Conservation (phyloP, 1,140 invertebrate genomes). For the Danaus melanippus region DNA sequence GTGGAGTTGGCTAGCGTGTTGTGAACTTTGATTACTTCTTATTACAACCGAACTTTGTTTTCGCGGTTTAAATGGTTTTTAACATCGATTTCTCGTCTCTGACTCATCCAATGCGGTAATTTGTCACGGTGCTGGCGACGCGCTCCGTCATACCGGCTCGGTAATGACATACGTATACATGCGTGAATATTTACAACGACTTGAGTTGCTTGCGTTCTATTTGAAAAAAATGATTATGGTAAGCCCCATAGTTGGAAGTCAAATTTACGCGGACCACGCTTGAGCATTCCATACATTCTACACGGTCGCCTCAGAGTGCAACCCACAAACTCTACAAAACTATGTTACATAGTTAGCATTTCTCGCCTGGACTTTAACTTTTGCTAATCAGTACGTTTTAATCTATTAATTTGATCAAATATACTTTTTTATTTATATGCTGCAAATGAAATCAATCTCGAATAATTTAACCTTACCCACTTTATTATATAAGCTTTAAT, state of each 20-base stretch:
- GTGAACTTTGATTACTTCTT: conserved; percentile 40
- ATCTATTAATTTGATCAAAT: no score
- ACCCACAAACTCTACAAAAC: conserved; percentile 52
- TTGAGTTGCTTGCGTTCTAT: no score
- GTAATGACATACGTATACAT: conserved; percentile 36
- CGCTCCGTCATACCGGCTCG: conserved; percentile 35
- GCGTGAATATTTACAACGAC: conserved; percentile 1
- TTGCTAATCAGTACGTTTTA: no score
- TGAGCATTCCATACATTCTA: conserved; percentile 60
- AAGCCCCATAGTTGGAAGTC: no score
- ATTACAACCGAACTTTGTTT: conserved; percentile 23
- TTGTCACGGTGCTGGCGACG: conserved; percentile 54
- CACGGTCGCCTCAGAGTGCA: conserved; percentile 63
- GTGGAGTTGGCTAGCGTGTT: conserved; percentile 59
- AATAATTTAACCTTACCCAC: no score
- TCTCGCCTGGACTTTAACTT: conserved; percentile 29
- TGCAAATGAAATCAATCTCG: no score
- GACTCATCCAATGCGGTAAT: conserved; percentile 64
- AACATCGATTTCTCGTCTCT: conserved; percentile 54
- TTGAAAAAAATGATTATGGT: no score
- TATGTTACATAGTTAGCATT: conserved; percentile 53
- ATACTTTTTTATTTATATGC: no score
- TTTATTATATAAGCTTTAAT: no score
- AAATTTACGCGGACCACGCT: conserved; percentile 27
- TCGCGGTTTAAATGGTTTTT: conserved; percentile 34